Conservation (phyloP, 2,888 invertebrate genomes). For the Megalurothrips usitatus region DNA sequence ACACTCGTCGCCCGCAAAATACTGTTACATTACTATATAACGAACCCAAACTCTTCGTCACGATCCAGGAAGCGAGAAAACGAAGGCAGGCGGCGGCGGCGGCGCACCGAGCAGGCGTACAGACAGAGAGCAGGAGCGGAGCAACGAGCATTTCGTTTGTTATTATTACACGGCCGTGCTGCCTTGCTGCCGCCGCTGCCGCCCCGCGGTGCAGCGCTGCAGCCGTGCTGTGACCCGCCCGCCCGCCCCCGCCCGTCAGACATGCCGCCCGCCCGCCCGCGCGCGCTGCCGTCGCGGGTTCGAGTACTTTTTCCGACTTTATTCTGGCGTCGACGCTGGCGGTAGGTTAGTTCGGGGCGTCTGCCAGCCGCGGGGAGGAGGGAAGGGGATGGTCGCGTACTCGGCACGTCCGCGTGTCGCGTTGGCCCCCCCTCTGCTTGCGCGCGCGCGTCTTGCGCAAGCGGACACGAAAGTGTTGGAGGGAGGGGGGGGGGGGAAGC, state of each 20-base stretch:
- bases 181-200: background rate
- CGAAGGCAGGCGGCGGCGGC: background rate
- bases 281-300: too few relatives aligned
- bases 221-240: too few relatives aligned
- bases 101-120: background rate
- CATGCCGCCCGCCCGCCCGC: too few relatives aligned
- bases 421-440: too few relatives aligned
- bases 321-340: background rate
- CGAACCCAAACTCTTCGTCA: background rate
- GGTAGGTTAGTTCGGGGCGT: background rate
- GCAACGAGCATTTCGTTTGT: background rate
- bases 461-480: background rate
- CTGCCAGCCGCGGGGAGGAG: background rate
- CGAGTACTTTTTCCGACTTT: background rate
- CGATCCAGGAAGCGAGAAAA: constrained; percentile 16
- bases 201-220: background rate
- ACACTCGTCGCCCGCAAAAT: background rate
- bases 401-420: too few relatives aligned
- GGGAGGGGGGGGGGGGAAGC: background rate
- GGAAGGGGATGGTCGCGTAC: background rate
- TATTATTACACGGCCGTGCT: background rate
- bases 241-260: too few relatives aligned
- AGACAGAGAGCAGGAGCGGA: background rate
- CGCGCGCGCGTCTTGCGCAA: background rate
- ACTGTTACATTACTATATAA: too few relatives aligned